Conservation (phyloP, 2,797 vertebrate species). For the Discoglossus pictus region DNA sequence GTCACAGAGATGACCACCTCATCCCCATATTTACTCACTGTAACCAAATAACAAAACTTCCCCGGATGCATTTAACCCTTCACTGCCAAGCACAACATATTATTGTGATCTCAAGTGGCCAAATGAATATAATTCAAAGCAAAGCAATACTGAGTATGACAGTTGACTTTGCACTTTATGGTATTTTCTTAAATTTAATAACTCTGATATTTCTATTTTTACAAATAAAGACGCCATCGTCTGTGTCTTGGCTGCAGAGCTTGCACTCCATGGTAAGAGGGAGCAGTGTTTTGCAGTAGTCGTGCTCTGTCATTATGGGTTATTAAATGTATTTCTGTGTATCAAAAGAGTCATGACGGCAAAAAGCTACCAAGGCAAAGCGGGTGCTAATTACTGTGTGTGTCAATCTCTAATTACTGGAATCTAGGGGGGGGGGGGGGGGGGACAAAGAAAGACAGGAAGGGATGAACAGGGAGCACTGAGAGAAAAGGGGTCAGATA, state of each 20-base stretch:
- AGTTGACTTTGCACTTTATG: too few relatives aligned
- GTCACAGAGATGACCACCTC: too few relatives aligned
- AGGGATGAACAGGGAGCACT: constrained; percentile 2
- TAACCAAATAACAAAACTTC: too few relatives aligned
- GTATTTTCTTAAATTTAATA: too few relatives aligned
- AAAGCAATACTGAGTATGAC: too few relatives aligned
- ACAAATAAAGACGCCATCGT: too few relatives aligned
- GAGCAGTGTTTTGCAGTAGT: constrained; percentile 12
- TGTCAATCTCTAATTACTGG: constrained; percentile 49
- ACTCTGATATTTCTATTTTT: too few relatives aligned
- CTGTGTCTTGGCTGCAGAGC: constrained; percentile 19
- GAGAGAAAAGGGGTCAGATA: neutral
- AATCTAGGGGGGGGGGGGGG: constrained; percentile 23
- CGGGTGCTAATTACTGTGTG: constrained; percentile 49
- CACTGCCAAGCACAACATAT: too few relatives aligned
- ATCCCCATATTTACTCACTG: too few relatives aligned
- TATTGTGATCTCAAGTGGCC: too few relatives aligned
- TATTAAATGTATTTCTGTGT: constrained; percentile 49
- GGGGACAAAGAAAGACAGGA: constrained; percentile 11
- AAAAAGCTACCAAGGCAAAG: constrained; percentile 39
- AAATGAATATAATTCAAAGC: too few relatives aligned
- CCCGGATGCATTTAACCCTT: too few relatives aligned
- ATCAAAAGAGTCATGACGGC: constrained; percentile 45
- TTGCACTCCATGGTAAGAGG: constrained; percentile 11
- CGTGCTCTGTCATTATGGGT: constrained; percentile 35